Percentiles rank a stretch among this genome's conserved stretches.
phyloP scores from a whole-genome alignment of 2,888 invertebrate genomes.

The Polydrusus tereticollis region DNA sequence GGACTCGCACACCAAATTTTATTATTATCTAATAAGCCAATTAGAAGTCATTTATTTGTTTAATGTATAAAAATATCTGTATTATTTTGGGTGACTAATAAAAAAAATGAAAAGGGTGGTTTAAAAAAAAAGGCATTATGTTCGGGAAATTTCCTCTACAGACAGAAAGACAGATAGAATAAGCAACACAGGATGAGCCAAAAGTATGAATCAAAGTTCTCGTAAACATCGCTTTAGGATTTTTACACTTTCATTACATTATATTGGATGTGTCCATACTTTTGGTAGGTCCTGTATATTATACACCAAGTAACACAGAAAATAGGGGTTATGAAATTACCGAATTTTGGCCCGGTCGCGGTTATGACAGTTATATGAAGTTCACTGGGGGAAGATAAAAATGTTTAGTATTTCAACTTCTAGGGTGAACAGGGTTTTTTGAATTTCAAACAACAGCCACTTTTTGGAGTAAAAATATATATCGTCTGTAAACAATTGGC shows the following conservation, averaged over 20 bases:
- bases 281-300: slow-evolving; percentile 54
- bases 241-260: neutral
- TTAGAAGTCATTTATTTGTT: too few species aligned
- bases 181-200: slow-evolving; percentile 24
- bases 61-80: slow-evolving; percentile 24
- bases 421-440: too few species aligned
- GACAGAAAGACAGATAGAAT: slow-evolving; percentile 65
- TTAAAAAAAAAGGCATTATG: slow-evolving; percentile 11
- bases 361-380: slow-evolving; percentile 64
- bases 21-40: too few species aligned
- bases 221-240: neutral
- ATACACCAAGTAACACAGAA: slow-evolving; percentile 54
- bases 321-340: slow-evolving; percentile 62
- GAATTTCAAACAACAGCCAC: too few species aligned
- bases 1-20: too few species aligned
- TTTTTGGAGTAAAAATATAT: too few species aligned
- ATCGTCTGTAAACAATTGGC: too few species aligned
- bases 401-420: slow-evolving; percentile 23
- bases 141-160: slow-evolving; percentile 53
- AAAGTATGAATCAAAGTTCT: slow-evolving; percentile 3
- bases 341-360: slow-evolving; percentile 62
- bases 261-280: slow-evolving; percentile 49
- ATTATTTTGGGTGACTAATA: slow-evolving; percentile 23
- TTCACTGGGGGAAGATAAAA: slow-evolving; percentile 64
- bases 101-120: slow-evolving; percentile 28